phyloP scores from a whole-genome alignment of 2,888 invertebrate genomes.

The Cheilosia urbana region DNA sequence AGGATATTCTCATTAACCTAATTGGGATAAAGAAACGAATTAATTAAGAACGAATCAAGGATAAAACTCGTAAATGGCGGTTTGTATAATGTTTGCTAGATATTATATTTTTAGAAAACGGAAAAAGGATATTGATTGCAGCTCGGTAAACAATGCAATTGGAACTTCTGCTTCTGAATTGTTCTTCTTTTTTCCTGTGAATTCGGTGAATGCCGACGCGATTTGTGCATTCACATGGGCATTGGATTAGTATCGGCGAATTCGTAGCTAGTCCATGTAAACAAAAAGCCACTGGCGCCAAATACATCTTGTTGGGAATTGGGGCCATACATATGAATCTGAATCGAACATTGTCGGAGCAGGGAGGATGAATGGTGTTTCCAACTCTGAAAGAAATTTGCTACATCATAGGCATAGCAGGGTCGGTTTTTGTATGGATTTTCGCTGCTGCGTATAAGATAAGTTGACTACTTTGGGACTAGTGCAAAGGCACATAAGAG shows the following conservation, averaged over 20 bases:
- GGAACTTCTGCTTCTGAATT: neutral
- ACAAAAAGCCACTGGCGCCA: constrained; percentile 62
- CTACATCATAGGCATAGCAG: too few relatives aligned
- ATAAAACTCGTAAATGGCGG: constrained; percentile 49
- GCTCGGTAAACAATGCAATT: constrained; percentile 3
- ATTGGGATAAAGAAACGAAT: constrained; percentile 53
- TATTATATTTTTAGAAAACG: constrained; percentile 3
- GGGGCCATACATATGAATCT: neutral
- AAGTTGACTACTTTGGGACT: too few relatives aligned
- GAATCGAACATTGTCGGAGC: neutral
- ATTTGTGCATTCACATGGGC: constrained; percentile 3
- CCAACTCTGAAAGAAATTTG: too few relatives aligned
- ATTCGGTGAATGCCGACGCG: constrained; percentile 26
- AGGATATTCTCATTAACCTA: constrained; percentile 63
- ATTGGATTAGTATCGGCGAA: neutral
- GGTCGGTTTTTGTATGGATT: too few relatives aligned
- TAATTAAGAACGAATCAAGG: constrained; percentile 46
- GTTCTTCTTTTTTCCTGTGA: neutral
- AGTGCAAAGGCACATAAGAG: too few relatives aligned
- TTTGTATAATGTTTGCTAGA: constrained; percentile 72
- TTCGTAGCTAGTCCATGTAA: constrained; percentile 19
- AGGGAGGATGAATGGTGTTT: neutral
- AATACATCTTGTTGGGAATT: constrained; percentile 23
- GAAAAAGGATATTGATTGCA: constrained; percentile 48
- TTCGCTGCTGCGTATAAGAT: neutral